Conservation (phyloP, 2,888 invertebrate genomes). For the Protonemura montana region DNA sequence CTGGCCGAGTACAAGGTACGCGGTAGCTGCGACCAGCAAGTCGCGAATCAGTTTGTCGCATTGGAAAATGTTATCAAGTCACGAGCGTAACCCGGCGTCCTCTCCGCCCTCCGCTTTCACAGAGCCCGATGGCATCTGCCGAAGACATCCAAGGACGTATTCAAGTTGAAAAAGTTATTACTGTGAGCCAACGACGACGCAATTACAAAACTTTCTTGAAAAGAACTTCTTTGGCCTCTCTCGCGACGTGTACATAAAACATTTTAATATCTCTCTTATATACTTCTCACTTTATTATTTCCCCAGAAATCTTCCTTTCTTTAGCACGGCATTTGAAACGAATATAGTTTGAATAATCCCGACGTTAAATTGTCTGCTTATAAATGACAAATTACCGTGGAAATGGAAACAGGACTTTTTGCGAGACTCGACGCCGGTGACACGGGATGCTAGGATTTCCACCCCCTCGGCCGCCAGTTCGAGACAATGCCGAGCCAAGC, state of each 20-base stretch:
- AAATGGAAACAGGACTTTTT: conserved; percentile 37
- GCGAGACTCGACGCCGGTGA: conserved; percentile 36
- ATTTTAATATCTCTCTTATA: conserved; percentile 37
- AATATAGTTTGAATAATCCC: conserved; percentile 49
- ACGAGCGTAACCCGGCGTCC: too few relatives aligned
- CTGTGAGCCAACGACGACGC: conserved; percentile 42
- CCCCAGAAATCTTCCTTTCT: conserved; percentile 40
- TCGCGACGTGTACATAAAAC: conserved; percentile 5
- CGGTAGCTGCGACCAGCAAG: too few relatives aligned
- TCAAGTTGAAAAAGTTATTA: conserved; percentile 46
- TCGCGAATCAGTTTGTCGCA: too few relatives aligned
- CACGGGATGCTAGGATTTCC: conserved; percentile 32
- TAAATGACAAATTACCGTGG: conserved; percentile 50
- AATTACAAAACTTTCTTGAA: conserved; percentile 49
- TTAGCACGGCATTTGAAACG: conserved; percentile 36
- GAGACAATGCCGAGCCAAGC: conserved; percentile 36
- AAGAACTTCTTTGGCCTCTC: conserved; percentile 31
- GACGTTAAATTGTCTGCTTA: conserved; percentile 50
- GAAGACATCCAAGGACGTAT: conserved; percentile 37
- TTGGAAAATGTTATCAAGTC: too few relatives aligned
- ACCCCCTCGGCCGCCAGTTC: too few relatives aligned
- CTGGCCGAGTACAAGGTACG: background rate
- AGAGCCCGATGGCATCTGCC: conserved; percentile 35
- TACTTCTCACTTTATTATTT: conserved; percentile 25
- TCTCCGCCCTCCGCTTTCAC: background rate